Conservation (phyloP, 2,888 invertebrate species). For the Omphaloscelis lunosa region DNA sequence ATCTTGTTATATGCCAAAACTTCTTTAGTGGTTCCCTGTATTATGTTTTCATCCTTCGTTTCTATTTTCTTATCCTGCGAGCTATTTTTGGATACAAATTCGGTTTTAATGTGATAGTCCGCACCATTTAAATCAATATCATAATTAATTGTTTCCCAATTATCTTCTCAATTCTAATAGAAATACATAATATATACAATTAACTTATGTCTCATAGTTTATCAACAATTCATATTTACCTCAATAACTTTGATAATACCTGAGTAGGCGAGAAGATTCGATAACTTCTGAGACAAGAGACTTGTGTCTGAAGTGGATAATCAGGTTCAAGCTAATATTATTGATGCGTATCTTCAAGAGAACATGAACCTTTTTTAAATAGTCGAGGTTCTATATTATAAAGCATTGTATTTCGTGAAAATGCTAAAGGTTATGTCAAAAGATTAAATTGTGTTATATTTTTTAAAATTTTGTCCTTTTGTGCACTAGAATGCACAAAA, state of each 20-base stretch:
- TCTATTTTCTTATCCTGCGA: background rate
- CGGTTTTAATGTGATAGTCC: background rate
- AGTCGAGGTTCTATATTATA: background rate
- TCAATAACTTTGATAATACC: slow-evolving; percentile 14
- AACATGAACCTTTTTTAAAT: background rate
- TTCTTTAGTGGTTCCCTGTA: background rate
- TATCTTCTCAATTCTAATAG: background rate
- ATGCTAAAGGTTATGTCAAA: background rate
- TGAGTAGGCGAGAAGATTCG: background rate
- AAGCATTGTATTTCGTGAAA: background rate
- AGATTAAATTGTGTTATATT: background rate
- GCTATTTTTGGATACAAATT: background rate
- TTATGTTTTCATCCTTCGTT: background rate
- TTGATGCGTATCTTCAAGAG: background rate
- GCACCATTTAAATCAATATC: background rate
- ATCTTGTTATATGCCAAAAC: slow-evolving; percentile 15
- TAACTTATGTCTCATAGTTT: background rate
- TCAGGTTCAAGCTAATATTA: background rate
- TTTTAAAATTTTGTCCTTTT: too few species aligned
- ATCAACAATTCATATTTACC: background rate
- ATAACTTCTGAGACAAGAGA: background rate
- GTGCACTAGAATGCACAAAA: too few species aligned
- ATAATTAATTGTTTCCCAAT: background rate
- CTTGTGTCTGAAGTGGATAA: slow-evolving; percentile 1
- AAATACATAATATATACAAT: background rate